Evolutionary conservation across 2,888 invertebrate species (phyloP), one percentile per base, ranked within the genome.

Genomic region (Atethmia centrago): DNA sequence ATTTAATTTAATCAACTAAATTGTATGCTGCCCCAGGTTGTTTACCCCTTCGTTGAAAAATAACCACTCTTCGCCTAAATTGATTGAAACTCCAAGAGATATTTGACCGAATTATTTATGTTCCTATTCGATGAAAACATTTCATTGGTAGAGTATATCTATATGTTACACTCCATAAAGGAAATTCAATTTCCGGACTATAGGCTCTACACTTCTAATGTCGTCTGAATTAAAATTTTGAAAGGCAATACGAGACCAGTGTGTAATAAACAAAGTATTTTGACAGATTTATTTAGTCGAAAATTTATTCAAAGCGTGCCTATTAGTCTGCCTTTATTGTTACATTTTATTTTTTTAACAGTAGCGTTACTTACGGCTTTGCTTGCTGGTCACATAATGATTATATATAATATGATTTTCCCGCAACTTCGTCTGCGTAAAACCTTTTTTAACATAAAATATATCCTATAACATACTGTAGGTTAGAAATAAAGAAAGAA

Each of bases 141-240:
- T 77, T 25, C 47, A 74, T 63, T 77, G 55, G 51, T 56, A 49
- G 59, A 56, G 73, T 71, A 47, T 55, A 55, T 76, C 64, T 70
- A 63, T 61, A 77, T 77, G 61, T 64, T 58, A 73, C 45, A 80
- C 67, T 68, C 45, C 74, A 77, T 80, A 74, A 79, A 85, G 87
- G 87, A 87, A 87, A 87, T 87, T 85, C 73, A 87, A 87, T 84
- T 84, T 87, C 87, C 87, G 84, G 84, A 28, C 64, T 67, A 59
- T 53, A 79, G 73, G 75, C 69, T 55, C 42, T 74, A 63, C 28
- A 70, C 65, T 76, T 76, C 56, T 86, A 80, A 82, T 82, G 76
- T 80, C 77, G 68, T 75, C 31, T 40, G 77, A 81, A 85, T 85
- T 84, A 84, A 87, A 84, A 85, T 87, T 77, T 67, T 75, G 75